Evolutionary conservation across 1,140 invertebrate species (phyloP).

Genomic region (Apis dorsata): DNA sequence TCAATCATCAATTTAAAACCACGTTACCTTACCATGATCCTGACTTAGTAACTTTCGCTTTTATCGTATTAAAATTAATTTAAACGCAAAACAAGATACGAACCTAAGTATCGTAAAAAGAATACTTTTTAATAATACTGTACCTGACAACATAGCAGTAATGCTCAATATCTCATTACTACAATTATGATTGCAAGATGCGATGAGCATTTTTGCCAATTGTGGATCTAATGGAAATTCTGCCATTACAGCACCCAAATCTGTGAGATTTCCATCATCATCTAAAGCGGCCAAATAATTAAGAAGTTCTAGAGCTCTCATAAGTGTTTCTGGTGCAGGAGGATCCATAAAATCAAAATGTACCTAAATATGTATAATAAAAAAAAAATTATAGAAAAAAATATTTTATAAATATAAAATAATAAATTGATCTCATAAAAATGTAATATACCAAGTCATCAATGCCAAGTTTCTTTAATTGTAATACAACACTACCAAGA

Average conservation of each 20-base stretch:
- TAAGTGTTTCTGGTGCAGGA: constrained; percentile 99
- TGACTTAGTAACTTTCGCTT: constrained; percentile 44
- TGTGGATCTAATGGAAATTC: constrained; percentile 99
- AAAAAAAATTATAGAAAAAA: background rate
- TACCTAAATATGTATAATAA: constrained; percentile 76
- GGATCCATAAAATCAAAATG: constrained; percentile 99
- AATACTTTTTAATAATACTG: constrained; percentile 63
- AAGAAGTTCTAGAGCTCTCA: constrained; percentile 97
- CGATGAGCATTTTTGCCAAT: constrained; percentile 99
- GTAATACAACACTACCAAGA: constrained; percentile 97
- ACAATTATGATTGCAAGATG: constrained; percentile 97
- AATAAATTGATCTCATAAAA: constrained; percentile 60
- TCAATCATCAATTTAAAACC: constrained; percentile 79
- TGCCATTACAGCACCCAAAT: constrained; percentile 99
- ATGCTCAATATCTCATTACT: constrained; percentile 99
- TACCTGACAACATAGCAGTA: constrained; percentile 99
- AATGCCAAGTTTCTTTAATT: constrained; percentile 99
- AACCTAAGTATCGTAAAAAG: constrained; percentile 38
- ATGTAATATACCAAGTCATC: constrained; percentile 92
- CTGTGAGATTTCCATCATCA: constrained; percentile 97
- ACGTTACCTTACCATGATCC: constrained; percentile 67
- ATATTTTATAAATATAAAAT: constrained; percentile 11
- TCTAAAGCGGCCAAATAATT: constrained; percentile 98
- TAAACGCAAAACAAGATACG: background rate
- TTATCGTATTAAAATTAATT: constrained; percentile 24